Evolutionary conservation across 2,113 vertebrate genomes (phyloP), one percentile per base, ranked within the genome.

Genomic region (Ictalurus furcatus): DNA sequence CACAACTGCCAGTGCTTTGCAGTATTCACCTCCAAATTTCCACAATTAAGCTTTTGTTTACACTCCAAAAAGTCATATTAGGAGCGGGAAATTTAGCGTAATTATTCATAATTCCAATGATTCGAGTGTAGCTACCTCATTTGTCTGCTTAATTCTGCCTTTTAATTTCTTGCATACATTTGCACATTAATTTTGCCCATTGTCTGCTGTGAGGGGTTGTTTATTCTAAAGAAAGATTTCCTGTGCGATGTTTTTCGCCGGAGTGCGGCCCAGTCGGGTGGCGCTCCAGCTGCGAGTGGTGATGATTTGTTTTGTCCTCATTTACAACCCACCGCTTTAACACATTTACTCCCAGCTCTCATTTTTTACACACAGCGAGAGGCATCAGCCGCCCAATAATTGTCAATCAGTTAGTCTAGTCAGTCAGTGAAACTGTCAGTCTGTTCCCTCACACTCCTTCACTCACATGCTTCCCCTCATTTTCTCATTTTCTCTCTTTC

Each of bases 91-190:
- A 97, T 96, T 96, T 96, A 95, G 94, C 92, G 96, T 98, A 98
- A 98, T 99, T 99, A 99, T 98, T 99, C 97, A 98, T 98, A 98
- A 99, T 99, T 97, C 97, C 96, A 96, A 97, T 97, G 97, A 98
- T 98, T 98, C 96, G 97, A 98, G 97, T 97, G 97, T 97, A 97
- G 97, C 97, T 94, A 93, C 92, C 94, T 95, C 93, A 95, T 95
- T 96, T 95, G 94, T 92, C 94, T 95, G 93, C 88, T 94, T 95
- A 93, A 95, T 95, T 96, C 94, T 88, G 87, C 90, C 93, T 94
- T 95, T 95, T 94, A 97, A 97, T 97, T 97, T 96, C 97, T 97
- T 97, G 98, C 98, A 99, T 99, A 98, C 95, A 99, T 99, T 99
- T 99, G 97, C 98, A 99, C 98, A 98, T 98, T 98, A 98, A 99